A percentile compares a stretch with the other conserved stretches of the same genome.
These are phyloP conservation scores for Emys orbicularis DNA, from an alignment of 2,797 vertebrate genomes.

Conservation along the genomic window DNA sequence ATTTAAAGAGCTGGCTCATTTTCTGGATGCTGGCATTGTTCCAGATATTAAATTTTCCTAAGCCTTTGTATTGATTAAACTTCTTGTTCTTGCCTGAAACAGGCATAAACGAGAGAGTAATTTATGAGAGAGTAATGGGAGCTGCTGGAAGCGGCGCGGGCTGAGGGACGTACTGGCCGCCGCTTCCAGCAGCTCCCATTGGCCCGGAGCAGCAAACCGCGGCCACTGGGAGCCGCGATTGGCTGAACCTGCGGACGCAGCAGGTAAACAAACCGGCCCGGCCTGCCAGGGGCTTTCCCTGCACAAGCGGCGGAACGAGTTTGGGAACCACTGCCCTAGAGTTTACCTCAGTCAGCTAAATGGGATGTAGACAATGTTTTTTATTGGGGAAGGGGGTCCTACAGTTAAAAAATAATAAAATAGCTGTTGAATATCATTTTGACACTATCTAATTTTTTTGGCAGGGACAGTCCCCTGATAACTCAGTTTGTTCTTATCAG, in stretches of 20 bases:
- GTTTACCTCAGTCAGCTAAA: background rate
- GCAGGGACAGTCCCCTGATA: background rate
- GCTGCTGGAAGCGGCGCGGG: no score
- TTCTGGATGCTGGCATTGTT: constrained; percentile 41
- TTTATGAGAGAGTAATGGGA: background rate
- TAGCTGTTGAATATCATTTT: background rate
- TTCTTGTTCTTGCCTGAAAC: constrained; percentile 64
- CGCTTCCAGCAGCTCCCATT: no score
- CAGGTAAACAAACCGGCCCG: no score
- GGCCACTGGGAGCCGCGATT: no score
- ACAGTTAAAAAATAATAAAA: background rate
- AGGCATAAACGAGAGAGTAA: constrained; percentile 57
- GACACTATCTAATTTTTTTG: background rate
- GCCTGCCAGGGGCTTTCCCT: no score
- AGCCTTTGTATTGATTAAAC: constrained; percentile 71
- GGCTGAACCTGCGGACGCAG: no score
- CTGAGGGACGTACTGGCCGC: no score
- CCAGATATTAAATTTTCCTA: constrained; percentile 67
- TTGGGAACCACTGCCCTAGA: background rate
- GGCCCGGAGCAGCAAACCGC: no score
- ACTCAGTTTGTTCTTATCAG: no score
- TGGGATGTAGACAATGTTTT: background rate
- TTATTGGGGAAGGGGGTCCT: background rate
- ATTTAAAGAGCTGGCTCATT: constrained; percentile 56
- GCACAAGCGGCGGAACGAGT: no score